Conservation (phyloP, 1,140 invertebrate genomes). For the Lamellibrachia luymesi region DNA sequence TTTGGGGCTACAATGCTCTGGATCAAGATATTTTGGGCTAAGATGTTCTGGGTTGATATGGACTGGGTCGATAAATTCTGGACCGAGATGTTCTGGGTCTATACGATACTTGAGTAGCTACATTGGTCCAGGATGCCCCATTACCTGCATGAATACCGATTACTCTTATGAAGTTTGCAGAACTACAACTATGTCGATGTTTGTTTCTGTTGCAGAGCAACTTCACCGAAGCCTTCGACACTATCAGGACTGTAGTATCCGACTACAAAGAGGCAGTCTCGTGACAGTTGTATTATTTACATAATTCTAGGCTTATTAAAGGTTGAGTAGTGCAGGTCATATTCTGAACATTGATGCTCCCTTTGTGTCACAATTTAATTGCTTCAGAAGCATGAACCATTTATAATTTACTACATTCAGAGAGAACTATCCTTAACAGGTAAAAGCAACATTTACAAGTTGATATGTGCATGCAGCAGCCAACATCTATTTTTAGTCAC, state of each 20-base stretch:
- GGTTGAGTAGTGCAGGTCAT: too few species aligned
- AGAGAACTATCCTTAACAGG: neutral
- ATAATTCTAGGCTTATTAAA: neutral
- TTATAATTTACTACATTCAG: neutral
- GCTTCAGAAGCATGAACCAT: neutral
- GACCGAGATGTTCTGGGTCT: neutral
- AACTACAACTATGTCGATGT: neutral
- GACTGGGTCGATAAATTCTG: too few species aligned
- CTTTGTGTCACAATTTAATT: neutral
- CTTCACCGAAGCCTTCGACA: slow-evolving; percentile 39
- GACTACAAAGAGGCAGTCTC: slow-evolving; percentile 35
- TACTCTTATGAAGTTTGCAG: neutral
- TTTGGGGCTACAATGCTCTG: too few species aligned
- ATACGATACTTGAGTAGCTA: neutral
- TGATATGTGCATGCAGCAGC: neutral
- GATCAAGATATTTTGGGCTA: neutral
- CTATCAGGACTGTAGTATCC: slow-evolving; percentile 28
- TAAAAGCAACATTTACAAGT: neutral
- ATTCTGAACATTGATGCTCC: neutral
- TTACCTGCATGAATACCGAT: neutral
- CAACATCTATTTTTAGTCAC: neutral
- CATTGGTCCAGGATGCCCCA: neutral
- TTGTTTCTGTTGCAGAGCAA: slow-evolving; percentile 34
- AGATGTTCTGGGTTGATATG: neutral
- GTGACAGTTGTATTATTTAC: neutral